Conservation (phyloP, 2,888 invertebrate species). For the Pachymerium ferrugineum region DNA sequence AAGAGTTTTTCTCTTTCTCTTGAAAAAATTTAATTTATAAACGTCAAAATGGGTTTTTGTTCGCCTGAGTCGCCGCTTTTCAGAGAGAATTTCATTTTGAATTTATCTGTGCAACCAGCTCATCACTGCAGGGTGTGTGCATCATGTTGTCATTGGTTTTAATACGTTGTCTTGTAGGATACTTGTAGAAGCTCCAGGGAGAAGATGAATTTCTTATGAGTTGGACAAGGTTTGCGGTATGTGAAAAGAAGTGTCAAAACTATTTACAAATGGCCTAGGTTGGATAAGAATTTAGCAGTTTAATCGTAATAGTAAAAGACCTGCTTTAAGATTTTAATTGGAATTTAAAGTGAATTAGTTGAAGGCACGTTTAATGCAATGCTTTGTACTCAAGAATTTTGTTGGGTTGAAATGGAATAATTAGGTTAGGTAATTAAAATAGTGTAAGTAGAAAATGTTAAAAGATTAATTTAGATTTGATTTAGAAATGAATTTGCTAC, state of each 20-base stretch:
- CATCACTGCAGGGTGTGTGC: conserved; percentile 20
- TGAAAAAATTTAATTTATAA: conserved; percentile 1
- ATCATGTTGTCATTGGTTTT: conserved; percentile 27
- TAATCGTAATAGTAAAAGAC: too few species aligned
- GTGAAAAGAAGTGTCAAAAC: background rate
- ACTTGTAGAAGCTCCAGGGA: background rate
- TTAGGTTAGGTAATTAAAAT: too few species aligned
- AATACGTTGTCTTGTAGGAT: conserved; percentile 22
- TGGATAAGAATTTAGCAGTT: too few species aligned
- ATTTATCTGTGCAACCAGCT: conserved; percentile 20
- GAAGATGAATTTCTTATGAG: background rate
- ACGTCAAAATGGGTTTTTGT: background rate
- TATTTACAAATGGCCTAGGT: background rate
- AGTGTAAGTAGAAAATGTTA: too few species aligned
- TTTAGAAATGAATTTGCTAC: background rate
- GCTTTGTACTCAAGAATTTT: too few species aligned
- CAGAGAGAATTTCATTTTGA: background rate
- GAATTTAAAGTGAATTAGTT: background rate
- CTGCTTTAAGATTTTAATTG: conserved; percentile 3
- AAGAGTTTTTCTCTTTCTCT: background rate
- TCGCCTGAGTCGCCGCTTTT: background rate
- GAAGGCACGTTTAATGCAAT: background rate
- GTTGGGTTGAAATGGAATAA: too few species aligned
- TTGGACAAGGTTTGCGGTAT: conserved; percentile 1
- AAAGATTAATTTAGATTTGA: conserved; percentile 4